Base-by-base conservation (phyloP, 2,797 vertebrate species). In the Manis javanica region DNA sequence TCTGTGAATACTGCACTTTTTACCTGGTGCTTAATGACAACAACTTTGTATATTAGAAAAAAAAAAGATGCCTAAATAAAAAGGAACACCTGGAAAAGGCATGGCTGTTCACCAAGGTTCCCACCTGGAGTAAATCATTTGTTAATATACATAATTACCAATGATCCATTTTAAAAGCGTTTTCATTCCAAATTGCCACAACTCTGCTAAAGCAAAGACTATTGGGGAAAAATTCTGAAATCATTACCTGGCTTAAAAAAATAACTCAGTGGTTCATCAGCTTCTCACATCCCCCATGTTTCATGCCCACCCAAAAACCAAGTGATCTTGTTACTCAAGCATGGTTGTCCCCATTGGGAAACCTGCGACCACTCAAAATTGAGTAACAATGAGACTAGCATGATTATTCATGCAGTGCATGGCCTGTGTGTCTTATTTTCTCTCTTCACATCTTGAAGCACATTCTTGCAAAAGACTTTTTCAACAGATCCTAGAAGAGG, bases 401-500 rank as follows among this genome's bases (percentile, higher is more conserved):
- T 53, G 64, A 82, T 18, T 46, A 93, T 77, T 94, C 49, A 11
- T 2, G 4, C 39, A 57, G 18, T 49, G 2, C 24, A 66, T 2
- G 8, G 68, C 1, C 13, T 23, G 16, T 46, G 92, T 96, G 96
- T 84, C 68, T 83, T 72, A 68, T 74, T 94, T 61, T 69, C 57
- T 49, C 8, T 91, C 88, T 86, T 71, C 29, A 9, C 39, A 69
- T 94, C 71, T 93, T 88, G 29, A 92, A 12, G 37, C 18, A 91
- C 63, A 63, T 42, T 94, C 96, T 97, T 93, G 34, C 51, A 89
- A 90, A 82, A n/a, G 49, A 78, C 81, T 59, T 90, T 96, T 68
- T 64, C 91, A 24, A 87, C 29, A n/a, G 42, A 87, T 34, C 53
- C 81, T 97, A 72, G 57, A 82, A 69, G n/a, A 91, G 79, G 9